A percentile compares a stretch with the other conserved stretches of the same genome.
phyloP scores from a whole-genome alignment of 1,140 invertebrate genomes.

The Coelopa frigida region DNA sequence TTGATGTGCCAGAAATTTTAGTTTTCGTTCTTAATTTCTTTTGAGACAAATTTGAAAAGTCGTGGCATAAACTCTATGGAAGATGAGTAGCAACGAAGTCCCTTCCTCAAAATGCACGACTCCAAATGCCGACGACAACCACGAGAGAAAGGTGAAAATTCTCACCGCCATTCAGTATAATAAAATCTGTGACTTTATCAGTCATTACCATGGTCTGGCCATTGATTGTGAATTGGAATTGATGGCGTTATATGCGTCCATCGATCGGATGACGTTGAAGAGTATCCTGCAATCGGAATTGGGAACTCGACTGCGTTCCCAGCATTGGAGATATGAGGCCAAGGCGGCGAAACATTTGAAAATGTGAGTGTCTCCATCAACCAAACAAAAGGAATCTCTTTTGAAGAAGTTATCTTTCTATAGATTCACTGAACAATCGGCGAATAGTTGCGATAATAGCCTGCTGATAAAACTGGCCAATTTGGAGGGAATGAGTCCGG shows the following conservation, averaged over 20 bases:
- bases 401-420: slow-evolving; percentile 2
- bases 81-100: too few species aligned
- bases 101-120: too few species aligned
- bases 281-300: slow-evolving; percentile 48
- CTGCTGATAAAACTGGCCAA: slow-evolving; percentile 53
- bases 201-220: slow-evolving; percentile 25
- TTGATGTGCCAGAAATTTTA: too few species aligned
- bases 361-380: slow-evolving; percentile 18
- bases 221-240: slow-evolving; percentile 42
- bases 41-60: too few species aligned
- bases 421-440: slow-evolving; percentile 20
- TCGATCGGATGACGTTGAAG: slow-evolving; percentile 47
- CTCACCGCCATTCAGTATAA: slow-evolving; percentile 20
- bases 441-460: not conserved
- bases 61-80: too few species aligned
- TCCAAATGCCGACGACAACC: too few species aligned
- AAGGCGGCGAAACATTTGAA: slow-evolving; percentile 24
- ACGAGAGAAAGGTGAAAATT: too few species aligned
- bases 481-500: slow-evolving; percentile 52
- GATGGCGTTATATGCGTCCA: slow-evolving; percentile 31
- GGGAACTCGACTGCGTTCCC: slow-evolving; percentile 36
- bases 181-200: slow-evolving; percentile 29
- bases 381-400: not conserved
- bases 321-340: slow-evolving; percentile 45
- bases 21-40: too few species aligned